Percentiles rank a stretch among this genome's conserved stretches.
Evolutionary conservation across 2,797 vertebrate genomes (phyloP).

Genomic region (Xiphophorus birchmanni): DNA sequence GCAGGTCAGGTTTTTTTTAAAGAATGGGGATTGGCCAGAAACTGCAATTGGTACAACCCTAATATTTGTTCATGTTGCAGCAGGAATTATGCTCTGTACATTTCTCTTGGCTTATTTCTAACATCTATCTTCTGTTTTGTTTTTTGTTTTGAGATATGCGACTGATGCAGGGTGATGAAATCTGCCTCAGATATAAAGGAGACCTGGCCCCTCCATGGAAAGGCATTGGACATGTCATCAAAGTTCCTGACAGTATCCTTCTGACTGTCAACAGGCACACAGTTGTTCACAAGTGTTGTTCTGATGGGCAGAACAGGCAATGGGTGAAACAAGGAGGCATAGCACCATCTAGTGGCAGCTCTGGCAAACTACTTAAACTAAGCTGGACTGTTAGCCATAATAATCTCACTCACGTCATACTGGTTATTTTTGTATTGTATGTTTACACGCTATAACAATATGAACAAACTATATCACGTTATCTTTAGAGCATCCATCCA

Average conservation of each 20-base stretch:
- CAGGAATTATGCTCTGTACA: neutral
- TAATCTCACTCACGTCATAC: neutral
- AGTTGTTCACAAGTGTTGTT: neutral
- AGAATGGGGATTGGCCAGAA: no score
- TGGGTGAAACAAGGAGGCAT: neutral
- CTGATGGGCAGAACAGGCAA: neutral
- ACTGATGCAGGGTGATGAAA: slow-evolving; percentile 98
- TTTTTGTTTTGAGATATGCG: slow-evolving; percentile 88
- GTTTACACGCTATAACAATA: neutral
- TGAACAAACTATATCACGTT: neutral
- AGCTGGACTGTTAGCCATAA: neutral
- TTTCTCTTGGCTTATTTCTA: neutral
- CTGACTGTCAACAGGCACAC: neutral
- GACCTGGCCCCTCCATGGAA: slow-evolving; percentile 96
- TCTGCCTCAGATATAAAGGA: slow-evolving; percentile 96
- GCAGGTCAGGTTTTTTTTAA: no score
- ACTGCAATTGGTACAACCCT: no score
- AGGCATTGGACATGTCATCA: slow-evolving; percentile 98
- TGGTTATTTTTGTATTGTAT: neutral
- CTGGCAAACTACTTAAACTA: neutral
- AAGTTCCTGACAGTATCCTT: slow-evolving; percentile 99
- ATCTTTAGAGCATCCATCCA: neutral
- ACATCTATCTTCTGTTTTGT: neutral
- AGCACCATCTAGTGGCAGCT: neutral
- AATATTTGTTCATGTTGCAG: neutral